Evolutionary conservation across 2,888 invertebrate genomes (phyloP), one percentile per base, ranked within the genome.

Genomic region (Plebejus argus): DNA sequence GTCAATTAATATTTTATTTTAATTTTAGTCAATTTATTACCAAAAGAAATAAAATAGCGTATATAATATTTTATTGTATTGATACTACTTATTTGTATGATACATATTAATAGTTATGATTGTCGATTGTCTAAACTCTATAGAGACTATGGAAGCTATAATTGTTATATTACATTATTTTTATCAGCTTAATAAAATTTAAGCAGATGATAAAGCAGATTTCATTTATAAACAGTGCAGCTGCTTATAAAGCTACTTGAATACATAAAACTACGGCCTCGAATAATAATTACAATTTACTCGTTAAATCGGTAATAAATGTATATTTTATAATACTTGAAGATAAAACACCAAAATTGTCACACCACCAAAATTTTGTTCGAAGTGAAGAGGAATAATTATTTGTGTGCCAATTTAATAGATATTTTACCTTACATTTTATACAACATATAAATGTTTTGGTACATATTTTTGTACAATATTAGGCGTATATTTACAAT

Each of bases 401-500:
- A 23, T 61, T 23, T 23, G 61, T 23, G 23, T 61, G 20, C 23
- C 23, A 61, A 20, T 23, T 23, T 1, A 45, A 23, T 61, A 3
- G 61, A 28, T 61, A 61, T 7, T 23, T 4, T 66, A 66, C 28
- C 23, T 15, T 61, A 23, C 23, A 12, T 66, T 18, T 23, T 10
- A 12, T 12, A 23, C 61, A 23, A 61, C 5, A 8, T 61, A 66
- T 66, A 33, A 33, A 12, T 12, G 45, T 66, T 66, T 66, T 28
- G 15, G 15, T 66, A 66, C 28, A 33, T 6, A 66, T 1, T 66
- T 28, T 28, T 66, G 28, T 66, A 66, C 28, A 66, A 66, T 18
- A 33, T 66, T 66, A 66, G 66, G 66, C 66, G 66, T 66, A 28
- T 66, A 66, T 66, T 66, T 66, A 66, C 66, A 66, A 66, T 66